Conservation (phyloP, 2,888 invertebrate species). For the Heteropelma amictum region DNA sequence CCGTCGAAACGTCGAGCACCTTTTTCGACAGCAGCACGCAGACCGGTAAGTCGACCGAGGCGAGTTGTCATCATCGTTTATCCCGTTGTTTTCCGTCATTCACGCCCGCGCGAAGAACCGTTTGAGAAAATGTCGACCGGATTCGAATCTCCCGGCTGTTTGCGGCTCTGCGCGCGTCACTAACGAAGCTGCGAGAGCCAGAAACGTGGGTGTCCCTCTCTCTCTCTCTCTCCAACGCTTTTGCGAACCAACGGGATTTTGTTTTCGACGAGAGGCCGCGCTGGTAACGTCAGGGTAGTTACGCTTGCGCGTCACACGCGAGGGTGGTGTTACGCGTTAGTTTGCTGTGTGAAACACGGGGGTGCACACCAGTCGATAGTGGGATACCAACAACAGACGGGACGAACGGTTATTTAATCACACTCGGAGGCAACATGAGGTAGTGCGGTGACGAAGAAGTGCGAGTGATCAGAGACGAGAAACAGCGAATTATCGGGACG, state of each 20-base stretch:
- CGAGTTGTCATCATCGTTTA: too few relatives aligned
- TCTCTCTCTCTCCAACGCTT: background rate
- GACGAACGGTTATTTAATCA: slow-evolving; percentile 63
- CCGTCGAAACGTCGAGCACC: slow-evolving; percentile 94
- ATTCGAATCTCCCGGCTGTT: slow-evolving; percentile 37
- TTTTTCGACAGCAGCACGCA: slow-evolving; percentile 96
- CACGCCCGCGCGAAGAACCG: background rate
- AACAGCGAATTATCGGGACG: background rate
- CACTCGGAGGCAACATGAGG: slow-evolving; percentile 34
- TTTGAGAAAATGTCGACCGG: background rate
- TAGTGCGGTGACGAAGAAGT: background rate
- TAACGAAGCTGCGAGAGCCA: background rate
- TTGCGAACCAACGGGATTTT: slow-evolving; percentile 11
- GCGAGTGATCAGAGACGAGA: background rate
- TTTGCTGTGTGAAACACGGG: slow-evolving; percentile 63
- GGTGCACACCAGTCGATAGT: slow-evolving; percentile 72
- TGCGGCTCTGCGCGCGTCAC: slow-evolving; percentile 1
- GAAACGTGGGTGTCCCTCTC: background rate
- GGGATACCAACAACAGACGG: slow-evolving; percentile 63
- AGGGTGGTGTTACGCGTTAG: slow-evolving; percentile 56
- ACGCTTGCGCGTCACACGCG: slow-evolving; percentile 57
- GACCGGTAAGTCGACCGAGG: slow-evolving; percentile 85
- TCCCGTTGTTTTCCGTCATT: background rate
- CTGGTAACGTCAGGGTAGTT: slow-evolving; percentile 7
- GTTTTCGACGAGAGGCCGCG: slow-evolving; percentile 30